A percentile compares a stretch with the other conserved stretches of the same genome.
These are phyloP conservation scores for Chrysolina oricalcia DNA, from an alignment of 2,888 invertebrate genomes.

Conservation along the genomic window DNA sequence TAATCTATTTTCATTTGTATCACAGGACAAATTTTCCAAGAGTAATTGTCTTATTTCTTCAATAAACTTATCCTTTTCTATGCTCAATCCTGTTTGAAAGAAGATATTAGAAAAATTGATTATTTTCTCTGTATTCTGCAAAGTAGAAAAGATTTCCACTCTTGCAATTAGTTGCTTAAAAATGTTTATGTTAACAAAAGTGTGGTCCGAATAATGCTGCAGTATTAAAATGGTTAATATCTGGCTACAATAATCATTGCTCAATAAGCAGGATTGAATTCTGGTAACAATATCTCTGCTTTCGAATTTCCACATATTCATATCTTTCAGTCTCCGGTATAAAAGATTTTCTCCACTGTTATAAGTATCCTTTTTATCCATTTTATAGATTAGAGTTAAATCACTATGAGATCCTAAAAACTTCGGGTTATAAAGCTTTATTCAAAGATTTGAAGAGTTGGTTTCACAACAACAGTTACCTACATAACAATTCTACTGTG, in stretches of 20 bases:
- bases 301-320: slow-evolving; percentile 47
- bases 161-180: slow-evolving; percentile 36
- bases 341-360: slow-evolving; percentile 50
- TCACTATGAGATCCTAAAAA: slow-evolving; percentile 47
- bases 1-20: slow-evolving; percentile 35
- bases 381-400: slow-evolving; percentile 50
- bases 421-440: no score
- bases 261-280: slow-evolving; percentile 38
- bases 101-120: slow-evolving; percentile 46
- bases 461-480: no score
- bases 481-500: no score
- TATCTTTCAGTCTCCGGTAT: slow-evolving; percentile 43
- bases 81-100: slow-evolving; percentile 27
- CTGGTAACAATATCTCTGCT: slow-evolving; percentile 23
- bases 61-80: slow-evolving; percentile 30
- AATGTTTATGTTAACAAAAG: slow-evolving; percentile 27
- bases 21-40: slow-evolving; percentile 6
- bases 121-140: slow-evolving; percentile 49
- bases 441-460: no score
- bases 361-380: slow-evolving; percentile 54
- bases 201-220: slow-evolving; percentile 29
- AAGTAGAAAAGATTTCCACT: slow-evolving; percentile 30
- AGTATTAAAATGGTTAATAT: slow-evolving; percentile 45
- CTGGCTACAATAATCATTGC: slow-evolving; percentile 35
- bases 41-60: slow-evolving; percentile 36